Base-by-base conservation (phyloP, 1,140 invertebrate species). In the Aphaenogaster ashmeadi region DNA sequence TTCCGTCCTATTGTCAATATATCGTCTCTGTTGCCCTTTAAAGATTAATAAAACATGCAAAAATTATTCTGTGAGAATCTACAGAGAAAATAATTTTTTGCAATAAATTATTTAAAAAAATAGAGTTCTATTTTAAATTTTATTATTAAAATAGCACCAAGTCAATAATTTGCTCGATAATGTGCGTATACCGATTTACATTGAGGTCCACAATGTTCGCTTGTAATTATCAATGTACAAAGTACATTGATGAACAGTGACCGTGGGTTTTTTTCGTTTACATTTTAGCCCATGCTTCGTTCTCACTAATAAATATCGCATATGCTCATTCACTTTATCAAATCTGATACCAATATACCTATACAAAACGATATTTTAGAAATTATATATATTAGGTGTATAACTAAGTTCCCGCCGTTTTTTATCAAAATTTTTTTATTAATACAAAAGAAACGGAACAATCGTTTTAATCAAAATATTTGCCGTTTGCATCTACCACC, bases 281-380 rank as follows among this genome's bases (percentile, higher is more conserved):
- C 56, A 13, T 60, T 15, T 36, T 2, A 64, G 38, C 7, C 6
- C 13, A 18, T 7, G 15, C 2, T 64, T 33, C 3, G 38, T 13
- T 64, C 15, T 64, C 2, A 64, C 62, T 18, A 38, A 18, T 9
- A 64, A 6, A 38, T 7, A 38, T 64, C 15, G 6, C 33, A 64
- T 64, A 64, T 64, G 62, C 15, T 64, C 15, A 18, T 64, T 64
- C 18, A 64, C 11, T 44, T 50, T 27, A 8, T 78, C 75, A 36
- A 78, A 78, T 64, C 38, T 78, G 27, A 5, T 60, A 33, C 74
- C 74, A 6, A 62, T n/a, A 21, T 77, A 58, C 33, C 54, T 58
- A 6, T 60, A 67, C 56, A 58, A 58, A 58, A 60, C 33, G 41
- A 44, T 44, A 44, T 44, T 8, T 44, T 27, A 44, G 3, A 44